Conservation (phyloP, 2,888 invertebrate species). For the Troglohyphantes excavatus region DNA sequence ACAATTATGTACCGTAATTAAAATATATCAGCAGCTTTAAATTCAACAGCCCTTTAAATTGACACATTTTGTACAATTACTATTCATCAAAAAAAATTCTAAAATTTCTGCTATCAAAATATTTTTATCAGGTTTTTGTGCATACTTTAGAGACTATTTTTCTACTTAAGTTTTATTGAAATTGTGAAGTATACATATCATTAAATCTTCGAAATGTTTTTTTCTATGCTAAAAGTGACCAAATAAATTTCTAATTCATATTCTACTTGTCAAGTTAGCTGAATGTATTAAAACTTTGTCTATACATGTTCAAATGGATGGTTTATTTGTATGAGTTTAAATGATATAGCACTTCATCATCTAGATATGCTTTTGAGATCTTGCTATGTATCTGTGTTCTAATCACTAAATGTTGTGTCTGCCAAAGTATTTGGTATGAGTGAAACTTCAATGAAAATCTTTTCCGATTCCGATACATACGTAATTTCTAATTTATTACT, state of each 20-base stretch:
- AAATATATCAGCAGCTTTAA: too few relatives aligned
- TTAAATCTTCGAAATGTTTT: conserved; percentile 22
- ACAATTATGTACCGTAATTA: too few relatives aligned
- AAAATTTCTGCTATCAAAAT: conserved; percentile 33
- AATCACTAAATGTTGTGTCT: conserved; percentile 40
- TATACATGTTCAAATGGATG: conserved; percentile 24
- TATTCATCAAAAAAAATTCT: conserved; percentile 18
- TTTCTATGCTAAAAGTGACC: conserved; percentile 14
- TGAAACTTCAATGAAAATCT: conserved; percentile 28
- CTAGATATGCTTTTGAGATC: conserved; percentile 35
- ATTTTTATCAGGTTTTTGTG: conserved; percentile 35
- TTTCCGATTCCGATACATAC: conserved; percentile 22
- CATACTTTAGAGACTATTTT: conserved; percentile 54
- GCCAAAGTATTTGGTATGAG: conserved; percentile 19
- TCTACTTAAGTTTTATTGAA: conserved; percentile 38
- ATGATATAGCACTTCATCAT: conserved; percentile 46
- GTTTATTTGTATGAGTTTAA: conserved; percentile 24
- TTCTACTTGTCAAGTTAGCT: conserved; percentile 33
- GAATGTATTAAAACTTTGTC: conserved; percentile 65
- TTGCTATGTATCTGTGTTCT: conserved; percentile 40
- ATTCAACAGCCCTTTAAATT: too few relatives aligned
- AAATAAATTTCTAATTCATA: conserved; percentile 21
- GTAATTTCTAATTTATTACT: neutral
- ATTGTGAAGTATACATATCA: conserved; percentile 55
- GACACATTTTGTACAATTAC: too few relatives aligned